Evolutionary conservation across 1,140 invertebrate genomes (phyloP).

Genomic region (Drosophila setifemur): DNA sequence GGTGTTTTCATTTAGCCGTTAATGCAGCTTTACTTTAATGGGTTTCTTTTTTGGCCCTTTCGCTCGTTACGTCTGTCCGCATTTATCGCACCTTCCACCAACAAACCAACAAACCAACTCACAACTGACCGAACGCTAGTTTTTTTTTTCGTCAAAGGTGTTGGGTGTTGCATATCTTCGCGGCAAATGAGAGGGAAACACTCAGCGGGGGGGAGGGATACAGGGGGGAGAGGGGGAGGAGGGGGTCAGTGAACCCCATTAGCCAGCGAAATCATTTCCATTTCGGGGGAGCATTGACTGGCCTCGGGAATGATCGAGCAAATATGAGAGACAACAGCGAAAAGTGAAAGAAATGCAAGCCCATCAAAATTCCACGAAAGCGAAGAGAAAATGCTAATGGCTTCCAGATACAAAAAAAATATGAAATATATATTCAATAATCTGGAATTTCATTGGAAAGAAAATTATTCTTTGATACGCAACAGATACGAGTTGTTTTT

Average conservation of each 20-base stretch:
- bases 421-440: neutral
- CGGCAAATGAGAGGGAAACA: neutral
- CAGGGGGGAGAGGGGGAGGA: neutral
- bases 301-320: constrained; percentile 5
- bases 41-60: constrained; percentile 67
- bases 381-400: neutral
- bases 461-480: too few species aligned
- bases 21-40: constrained; percentile 75
- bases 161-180: constrained; percentile 41
- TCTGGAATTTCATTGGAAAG: too few species aligned
- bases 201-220: neutral
- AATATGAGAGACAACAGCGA: constrained; percentile 10
- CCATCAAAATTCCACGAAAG: constrained; percentile 1
- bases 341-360: constrained; percentile 29
- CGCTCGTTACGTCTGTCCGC: constrained; percentile 46
- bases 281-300: constrained; percentile 46
- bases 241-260: constrained; percentile 34
- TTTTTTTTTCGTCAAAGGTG: constrained; percentile 63
- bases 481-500: too few species aligned
- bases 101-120: too few species aligned
- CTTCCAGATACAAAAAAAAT: neutral
- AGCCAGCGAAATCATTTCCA: constrained; percentile 35
- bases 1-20: constrained; percentile 65
- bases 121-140: constrained; percentile 32
- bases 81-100: constrained; percentile 57